Base-by-base conservation (phyloP, 2,888 invertebrate species). In the Eupithecia abbreviata region DNA sequence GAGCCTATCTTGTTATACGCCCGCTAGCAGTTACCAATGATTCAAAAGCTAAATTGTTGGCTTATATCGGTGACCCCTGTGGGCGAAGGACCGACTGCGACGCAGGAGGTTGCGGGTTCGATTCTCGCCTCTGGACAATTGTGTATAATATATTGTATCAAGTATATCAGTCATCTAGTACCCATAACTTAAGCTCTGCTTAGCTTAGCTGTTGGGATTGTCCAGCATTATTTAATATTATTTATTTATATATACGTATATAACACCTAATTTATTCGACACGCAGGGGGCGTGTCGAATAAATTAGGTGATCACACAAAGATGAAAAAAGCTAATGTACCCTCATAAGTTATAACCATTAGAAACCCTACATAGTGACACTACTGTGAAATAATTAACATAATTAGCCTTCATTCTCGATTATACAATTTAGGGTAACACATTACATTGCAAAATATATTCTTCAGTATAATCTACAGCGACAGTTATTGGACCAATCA, bases 331-430 rank as follows among this genome's bases (percentile, higher is more conserved):
- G 65, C 45, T 62, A 77, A 73, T 12, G 41, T 51, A 73, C 66
- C 68, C 67, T 76, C 69, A 71, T 73, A 76, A 72, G 62, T n/a
- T 45, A n/a, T 42, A 75, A 69, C 18, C 74, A 75, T 73, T 73
- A 71, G 77, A 77, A 75, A 47, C 65, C 62, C 30, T 62, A 76
- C 71, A 77, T 70, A 79, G 74, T 42, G 73, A 67, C 74, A 73
- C 10, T 62, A 12, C 10, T 62, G 62, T 62, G 62, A 30, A 45
- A 73, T 68, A n/a, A 76, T 80, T 75, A 62, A 65, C 68, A 71
- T 77, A 80, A 79, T 76, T 76, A 65, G 47, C 30, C 15, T 42
- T 62, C 42, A 68, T 71, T 43, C 30, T 65, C 30, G 51, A 71
- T 65, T 71, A 15, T 55, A 51, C 43, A 66, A 71, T 70, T 43